Conservation (phyloP, 2,113 vertebrate species). For the Theropithecus gelada region DNA sequence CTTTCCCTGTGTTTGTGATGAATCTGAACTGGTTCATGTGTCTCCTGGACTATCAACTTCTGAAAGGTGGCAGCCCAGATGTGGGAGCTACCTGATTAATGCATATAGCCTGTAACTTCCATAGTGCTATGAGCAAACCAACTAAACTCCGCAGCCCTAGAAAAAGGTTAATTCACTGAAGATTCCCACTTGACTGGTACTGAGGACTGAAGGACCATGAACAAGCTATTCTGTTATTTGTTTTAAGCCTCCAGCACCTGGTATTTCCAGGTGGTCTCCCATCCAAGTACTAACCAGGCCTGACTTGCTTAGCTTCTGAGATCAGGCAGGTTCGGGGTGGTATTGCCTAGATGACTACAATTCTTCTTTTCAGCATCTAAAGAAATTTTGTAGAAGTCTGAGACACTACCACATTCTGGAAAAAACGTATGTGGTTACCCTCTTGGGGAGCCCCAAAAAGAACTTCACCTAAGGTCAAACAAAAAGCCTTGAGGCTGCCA, state of each 20-base stretch:
- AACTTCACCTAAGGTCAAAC: not conserved
- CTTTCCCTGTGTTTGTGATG: not conserved
- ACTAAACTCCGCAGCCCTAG: not conserved
- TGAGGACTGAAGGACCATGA: not conserved
- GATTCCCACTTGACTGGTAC: not conserved
- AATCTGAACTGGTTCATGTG: not conserved
- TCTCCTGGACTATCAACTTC: not conserved
- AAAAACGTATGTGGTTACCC: not conserved
- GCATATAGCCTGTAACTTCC: not conserved
- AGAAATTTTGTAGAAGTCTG: slow-evolving; percentile 23
- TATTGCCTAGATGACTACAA: not conserved
- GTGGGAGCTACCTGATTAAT: not conserved
- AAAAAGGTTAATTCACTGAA: not conserved
- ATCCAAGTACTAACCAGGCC: not conserved
- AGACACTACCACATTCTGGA: not conserved
- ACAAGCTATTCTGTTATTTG: not conserved
- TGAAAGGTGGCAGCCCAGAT: not conserved
- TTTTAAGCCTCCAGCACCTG: not conserved
- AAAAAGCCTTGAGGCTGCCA: not conserved
- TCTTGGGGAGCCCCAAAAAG: not conserved
- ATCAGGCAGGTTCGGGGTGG: not conserved
- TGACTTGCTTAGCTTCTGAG: not conserved
- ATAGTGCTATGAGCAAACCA: not conserved
- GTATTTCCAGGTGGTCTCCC: not conserved
- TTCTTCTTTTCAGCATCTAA: not conserved